phyloP scores from a whole-genome alignment of 2,113 vertebrate species.

The Orthonyx spaldingii region DNA sequence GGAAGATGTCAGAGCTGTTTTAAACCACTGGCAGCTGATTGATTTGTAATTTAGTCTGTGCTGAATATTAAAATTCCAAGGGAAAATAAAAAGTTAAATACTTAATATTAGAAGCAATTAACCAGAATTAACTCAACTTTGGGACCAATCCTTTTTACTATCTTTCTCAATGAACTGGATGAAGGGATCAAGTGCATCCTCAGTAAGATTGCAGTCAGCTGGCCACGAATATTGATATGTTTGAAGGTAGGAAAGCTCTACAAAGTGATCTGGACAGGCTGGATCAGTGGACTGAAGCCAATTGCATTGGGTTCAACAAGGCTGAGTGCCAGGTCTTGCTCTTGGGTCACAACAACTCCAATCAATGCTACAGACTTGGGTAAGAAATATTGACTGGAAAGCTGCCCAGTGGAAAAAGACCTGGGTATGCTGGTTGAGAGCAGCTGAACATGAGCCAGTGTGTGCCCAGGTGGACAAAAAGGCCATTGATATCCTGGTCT shows the following conservation, averaged over 20 bases:
- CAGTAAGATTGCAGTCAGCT: neutral
- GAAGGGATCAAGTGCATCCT: neutral
- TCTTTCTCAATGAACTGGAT: neutral
- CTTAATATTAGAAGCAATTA: neutral
- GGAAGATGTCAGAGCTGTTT: neutral
- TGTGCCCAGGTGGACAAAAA: neutral
- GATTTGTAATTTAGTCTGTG: neutral
- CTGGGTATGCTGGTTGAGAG: neutral
- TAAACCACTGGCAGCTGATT: neutral
- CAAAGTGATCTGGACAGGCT: neutral
- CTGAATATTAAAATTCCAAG: neutral
- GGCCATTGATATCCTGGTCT: neutral
- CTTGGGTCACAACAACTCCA: no score
- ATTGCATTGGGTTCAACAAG: neutral
- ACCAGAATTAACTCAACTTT: neutral
- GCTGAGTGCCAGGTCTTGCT: neutral
- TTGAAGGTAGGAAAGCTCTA: neutral
- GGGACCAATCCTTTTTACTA: neutral
- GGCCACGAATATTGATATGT: neutral
- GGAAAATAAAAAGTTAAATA: neutral
- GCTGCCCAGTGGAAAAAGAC: neutral
- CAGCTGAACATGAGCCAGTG: fast-evolving
- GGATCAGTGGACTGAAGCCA: neutral
- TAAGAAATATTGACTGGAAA: neutral
- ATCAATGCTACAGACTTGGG: no score